Evolutionary conservation across 1,140 invertebrate species (phyloP), one percentile per base, ranked within the genome.

Genomic region (Zaprionus capensis): DNA sequence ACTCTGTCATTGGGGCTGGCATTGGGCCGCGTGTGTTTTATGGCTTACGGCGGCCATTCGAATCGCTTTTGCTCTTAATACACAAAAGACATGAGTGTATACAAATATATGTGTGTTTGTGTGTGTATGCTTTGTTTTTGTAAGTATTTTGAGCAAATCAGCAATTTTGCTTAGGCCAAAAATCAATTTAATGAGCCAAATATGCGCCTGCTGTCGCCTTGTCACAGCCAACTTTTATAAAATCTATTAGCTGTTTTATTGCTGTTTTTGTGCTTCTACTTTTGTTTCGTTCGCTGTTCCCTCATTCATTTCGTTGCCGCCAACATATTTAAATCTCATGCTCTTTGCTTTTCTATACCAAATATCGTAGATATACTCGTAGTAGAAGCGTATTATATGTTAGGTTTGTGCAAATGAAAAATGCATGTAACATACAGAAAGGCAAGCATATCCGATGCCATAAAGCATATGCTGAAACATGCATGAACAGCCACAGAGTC

Each of bases 21-120:
- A 76, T 79, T 74, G 81, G 71, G 84, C 85, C 84, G 84, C 78
- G 84, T 88, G 84, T 88, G 84, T 88, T 88, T 88, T 88, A 88
- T 88, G 78, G 85, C 78, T 81, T 74, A 78, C 75, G 82, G 82
- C 68, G 79, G 82, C 68, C 76, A 82, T 79, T 86, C 51, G 74
- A 61, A 66, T 75, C 66, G 64, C 41, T 46, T 77, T 77, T 77
- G 58, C 70, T 80, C 77, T 86, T 87, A 78, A 78, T n/a, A 14
- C 36, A n/a, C n/a, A 17, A 46, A 17, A 46, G 7, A 46, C 41
- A 46, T 1, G 31, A 11, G 66, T 31, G 24, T 77, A 69, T 24
- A 56, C n/a, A n/a, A n/a, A n/a, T 41, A n/a, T 41, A 9, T 51
- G 46, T 51, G 46, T 6, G 46, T 22, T 9, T 51, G 46, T 51